Conservation (phyloP, 1,140 invertebrate genomes). For the Aphaenogaster rudis region DNA sequence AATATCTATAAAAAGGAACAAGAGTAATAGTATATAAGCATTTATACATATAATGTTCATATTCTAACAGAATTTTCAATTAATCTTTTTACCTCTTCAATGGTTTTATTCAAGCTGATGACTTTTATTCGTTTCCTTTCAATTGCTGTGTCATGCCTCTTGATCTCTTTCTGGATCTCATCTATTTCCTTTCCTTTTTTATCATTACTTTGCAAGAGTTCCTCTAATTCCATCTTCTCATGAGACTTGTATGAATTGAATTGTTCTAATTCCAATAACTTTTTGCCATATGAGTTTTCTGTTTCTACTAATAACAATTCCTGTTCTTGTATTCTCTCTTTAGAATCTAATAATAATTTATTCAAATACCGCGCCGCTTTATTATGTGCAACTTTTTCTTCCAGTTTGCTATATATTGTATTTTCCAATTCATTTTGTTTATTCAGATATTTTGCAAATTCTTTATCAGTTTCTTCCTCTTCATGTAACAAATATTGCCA, state of each 20-base stretch:
- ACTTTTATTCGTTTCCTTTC: constrained; percentile 88
- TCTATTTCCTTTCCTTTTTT: constrained; percentile 87
- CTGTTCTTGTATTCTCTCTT: constrained; percentile 83
- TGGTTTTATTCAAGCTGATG: constrained; percentile 87
- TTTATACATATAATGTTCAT: constrained; percentile 29
- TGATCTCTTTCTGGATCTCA: constrained; percentile 83
- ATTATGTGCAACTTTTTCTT: constrained; percentile 90
- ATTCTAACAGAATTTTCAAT: constrained; percentile 31
- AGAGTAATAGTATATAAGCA: constrained; percentile 3
- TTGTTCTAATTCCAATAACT: constrained; percentile 89
- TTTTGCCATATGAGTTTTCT: constrained; percentile 89
- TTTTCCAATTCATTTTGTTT: constrained; percentile 89
- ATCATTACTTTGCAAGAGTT: constrained; percentile 86
- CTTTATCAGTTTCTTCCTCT: constrained; percentile 84
- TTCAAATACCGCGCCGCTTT: constrained; percentile 87
- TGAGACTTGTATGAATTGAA: constrained; percentile 83
- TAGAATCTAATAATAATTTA: constrained; percentile 85
- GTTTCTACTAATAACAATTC: constrained; percentile 89
- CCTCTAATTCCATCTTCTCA: constrained; percentile 84
- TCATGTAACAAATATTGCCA: constrained; percentile 77
- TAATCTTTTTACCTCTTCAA: constrained; percentile 84
- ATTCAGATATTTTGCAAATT: constrained; percentile 87
- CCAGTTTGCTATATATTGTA: constrained; percentile 89
- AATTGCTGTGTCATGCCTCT: constrained; percentile 78
- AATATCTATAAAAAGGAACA: constrained; percentile 77